Conservation (phyloP, 2,888 invertebrate species). For the Clitarchus hookeri region DNA sequence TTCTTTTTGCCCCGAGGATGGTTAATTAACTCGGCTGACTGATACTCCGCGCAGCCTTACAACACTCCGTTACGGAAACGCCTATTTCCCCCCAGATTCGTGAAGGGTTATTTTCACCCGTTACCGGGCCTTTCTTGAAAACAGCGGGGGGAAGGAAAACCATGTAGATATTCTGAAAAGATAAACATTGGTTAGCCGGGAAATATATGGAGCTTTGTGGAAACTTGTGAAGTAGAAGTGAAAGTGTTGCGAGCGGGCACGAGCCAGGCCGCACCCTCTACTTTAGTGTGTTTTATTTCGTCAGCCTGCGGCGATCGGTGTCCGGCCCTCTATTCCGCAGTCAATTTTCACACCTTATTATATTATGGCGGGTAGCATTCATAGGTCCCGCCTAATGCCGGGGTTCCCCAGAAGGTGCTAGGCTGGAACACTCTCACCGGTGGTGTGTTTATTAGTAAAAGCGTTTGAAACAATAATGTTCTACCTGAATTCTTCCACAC, state of each 20-base stretch:
- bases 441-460: not conserved
- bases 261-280: not conserved
- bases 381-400: no score
- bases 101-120: not conserved
- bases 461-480: not conserved
- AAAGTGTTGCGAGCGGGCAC: conserved; percentile 2
- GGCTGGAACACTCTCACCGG: not conserved
- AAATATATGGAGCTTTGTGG: not conserved
- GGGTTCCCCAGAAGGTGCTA: no score
- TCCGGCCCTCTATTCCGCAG: not conserved
- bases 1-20: not conserved
- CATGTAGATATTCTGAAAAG: conserved; percentile 1
- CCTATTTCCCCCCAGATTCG: not conserved
- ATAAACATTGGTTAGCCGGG: not conserved
- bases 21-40: not conserved
- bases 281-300: not conserved
- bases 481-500: not conserved
- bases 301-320: not conserved
- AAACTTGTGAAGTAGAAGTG: not conserved
- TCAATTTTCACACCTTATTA: conserved; percentile 10
- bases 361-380: not conserved
- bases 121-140: not conserved
- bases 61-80: conserved; percentile 3
- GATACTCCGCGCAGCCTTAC: not conserved
- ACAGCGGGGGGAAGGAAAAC: not conserved